These are phyloP conservation scores for Drosophila littoralis DNA, from an alignment of 1,140 invertebrate genomes.

Conservation along the genomic window DNA sequence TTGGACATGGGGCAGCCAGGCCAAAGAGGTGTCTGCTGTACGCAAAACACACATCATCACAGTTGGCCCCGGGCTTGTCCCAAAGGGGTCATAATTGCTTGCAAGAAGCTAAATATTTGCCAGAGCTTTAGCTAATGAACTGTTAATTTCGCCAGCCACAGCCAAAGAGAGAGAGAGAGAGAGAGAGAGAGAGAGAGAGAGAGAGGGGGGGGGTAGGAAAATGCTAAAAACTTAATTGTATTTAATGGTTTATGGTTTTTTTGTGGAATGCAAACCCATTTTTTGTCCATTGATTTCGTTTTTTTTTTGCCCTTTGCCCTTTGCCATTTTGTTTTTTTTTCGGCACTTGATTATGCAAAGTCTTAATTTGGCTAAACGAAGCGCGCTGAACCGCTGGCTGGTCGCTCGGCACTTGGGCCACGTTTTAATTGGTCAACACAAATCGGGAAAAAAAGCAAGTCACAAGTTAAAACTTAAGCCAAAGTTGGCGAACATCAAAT, in stretches of 20 bases:
- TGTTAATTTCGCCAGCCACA: slow-evolving; percentile 66
- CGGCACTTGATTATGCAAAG: slow-evolving; percentile 78
- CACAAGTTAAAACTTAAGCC: background rate
- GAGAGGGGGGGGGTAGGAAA: slow-evolving; percentile 4
- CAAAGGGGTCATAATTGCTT: slow-evolving; percentile 40
- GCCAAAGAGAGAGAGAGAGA: background rate
- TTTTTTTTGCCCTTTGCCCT: slow-evolving; percentile 27
- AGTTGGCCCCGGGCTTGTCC: slow-evolving; percentile 14
- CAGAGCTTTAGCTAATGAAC: slow-evolving; percentile 73
- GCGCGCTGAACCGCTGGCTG: slow-evolving; percentile 19
- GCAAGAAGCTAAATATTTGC: slow-evolving; percentile 65
- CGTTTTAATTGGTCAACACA: slow-evolving; percentile 60
- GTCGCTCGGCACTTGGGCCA: slow-evolving; percentile 25
- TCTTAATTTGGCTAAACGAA: slow-evolving; percentile 54
- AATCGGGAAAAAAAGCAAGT: slow-evolving; percentile 25
- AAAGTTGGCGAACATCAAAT: slow-evolving; percentile 4
- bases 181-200: background rate
- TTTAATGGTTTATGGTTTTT: slow-evolving; percentile 57
- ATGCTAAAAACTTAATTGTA: slow-evolving; percentile 64
- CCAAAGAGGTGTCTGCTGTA: slow-evolving; percentile 6
- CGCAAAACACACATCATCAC: slow-evolving; percentile 40
- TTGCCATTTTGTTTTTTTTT: slow-evolving; percentile 56
- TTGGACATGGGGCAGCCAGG: slow-evolving; percentile 10
- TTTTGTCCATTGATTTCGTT: slow-evolving; percentile 7
- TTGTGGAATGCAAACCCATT: slow-evolving; percentile 24